Conservation (phyloP, 2,888 invertebrate species). For the Barypeithes pellucidus region DNA sequence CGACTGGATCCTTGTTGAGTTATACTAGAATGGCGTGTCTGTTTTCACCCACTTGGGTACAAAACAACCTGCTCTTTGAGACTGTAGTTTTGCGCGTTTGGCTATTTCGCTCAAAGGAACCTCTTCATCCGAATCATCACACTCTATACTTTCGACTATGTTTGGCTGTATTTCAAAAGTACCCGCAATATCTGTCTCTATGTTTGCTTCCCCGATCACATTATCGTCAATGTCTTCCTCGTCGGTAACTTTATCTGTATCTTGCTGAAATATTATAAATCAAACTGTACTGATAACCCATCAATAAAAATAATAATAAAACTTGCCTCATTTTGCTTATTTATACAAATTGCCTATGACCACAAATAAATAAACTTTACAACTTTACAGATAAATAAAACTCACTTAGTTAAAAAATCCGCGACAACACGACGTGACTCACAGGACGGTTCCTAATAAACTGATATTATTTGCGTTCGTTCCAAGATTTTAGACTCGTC, state of each 20-base stretch:
- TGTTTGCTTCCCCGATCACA: conserved; percentile 33
- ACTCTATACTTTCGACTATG: not conserved
- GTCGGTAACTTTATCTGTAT: conserved; percentile 41
- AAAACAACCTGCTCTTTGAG: conserved; percentile 18
- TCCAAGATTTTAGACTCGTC: too few species aligned
- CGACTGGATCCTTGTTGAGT: too few species aligned
- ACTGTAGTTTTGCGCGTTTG: conserved; percentile 24
- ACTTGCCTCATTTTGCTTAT: too few species aligned
- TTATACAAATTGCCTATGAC: too few species aligned
- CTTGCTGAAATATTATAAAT: conserved; percentile 21
- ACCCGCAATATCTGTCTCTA: conserved; percentile 25
- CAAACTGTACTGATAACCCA: too few species aligned
- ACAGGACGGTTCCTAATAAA: too few species aligned
- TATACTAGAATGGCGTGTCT: not conserved
- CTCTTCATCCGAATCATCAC: conserved; percentile 37
- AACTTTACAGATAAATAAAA: too few species aligned
- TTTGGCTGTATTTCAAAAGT: conserved; percentile 44
- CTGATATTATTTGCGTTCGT: too few species aligned
- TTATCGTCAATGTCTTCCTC: conserved; percentile 42
- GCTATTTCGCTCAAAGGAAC: conserved; percentile 36
- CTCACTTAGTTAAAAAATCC: too few species aligned
- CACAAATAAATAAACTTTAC: too few species aligned
- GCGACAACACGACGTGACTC: too few species aligned
- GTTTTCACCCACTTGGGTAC: conserved; percentile 21
- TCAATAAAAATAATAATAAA: too few species aligned